Evolutionary conservation across 2,797 vertebrate species (phyloP).

Genomic region (Amblyopsis hoosieri): DNA sequence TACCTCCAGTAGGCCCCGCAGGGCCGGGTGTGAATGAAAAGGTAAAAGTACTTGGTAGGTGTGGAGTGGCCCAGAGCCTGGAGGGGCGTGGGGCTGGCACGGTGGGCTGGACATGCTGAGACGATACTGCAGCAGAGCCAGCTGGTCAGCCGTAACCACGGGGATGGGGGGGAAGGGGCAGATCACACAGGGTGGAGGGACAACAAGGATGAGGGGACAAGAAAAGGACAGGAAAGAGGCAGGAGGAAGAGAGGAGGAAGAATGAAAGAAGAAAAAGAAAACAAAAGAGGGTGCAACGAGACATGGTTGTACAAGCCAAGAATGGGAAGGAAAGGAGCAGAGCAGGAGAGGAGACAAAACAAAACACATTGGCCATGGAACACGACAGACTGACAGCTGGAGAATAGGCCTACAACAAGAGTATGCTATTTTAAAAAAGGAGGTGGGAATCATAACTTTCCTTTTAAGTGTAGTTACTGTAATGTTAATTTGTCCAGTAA

Average conservation of each 20-base stretch:
- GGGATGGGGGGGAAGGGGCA: constrained; percentile 57
- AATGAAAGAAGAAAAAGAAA: constrained; percentile 39
- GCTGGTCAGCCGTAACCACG: constrained; percentile 89
- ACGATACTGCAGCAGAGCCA: constrained; percentile 98
- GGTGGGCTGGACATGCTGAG: constrained; percentile 97
- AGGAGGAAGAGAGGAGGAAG: constrained; percentile 25
- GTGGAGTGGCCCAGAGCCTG: constrained; percentile 94
- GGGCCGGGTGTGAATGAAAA: constrained; percentile 78
- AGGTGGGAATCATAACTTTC: constrained; percentile 32
- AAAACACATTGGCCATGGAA: constrained; percentile 52
- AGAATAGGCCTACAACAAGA: constrained; percentile 14
- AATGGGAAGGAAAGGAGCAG: constrained; percentile 28
- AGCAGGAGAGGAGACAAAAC: constrained; percentile 56
- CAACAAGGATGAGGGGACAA: constrained; percentile 49
- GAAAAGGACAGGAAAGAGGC: constrained; percentile 28
- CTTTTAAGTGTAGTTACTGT: too few species aligned
- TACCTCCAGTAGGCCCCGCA: constrained; percentile 75
- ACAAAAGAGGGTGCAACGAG: constrained; percentile 42
- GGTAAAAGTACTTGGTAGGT: constrained; percentile 97
- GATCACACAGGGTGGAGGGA: constrained; percentile 57
- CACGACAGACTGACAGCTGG: constrained; percentile 38
- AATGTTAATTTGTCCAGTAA: too few species aligned
- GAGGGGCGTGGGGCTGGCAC: constrained; percentile 87
- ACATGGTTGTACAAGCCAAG: constrained; percentile 36
- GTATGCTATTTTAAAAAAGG: not conserved